Conservation (phyloP, 2,113 vertebrate species). For the Rhinolophus ferrumequinum region DNA sequence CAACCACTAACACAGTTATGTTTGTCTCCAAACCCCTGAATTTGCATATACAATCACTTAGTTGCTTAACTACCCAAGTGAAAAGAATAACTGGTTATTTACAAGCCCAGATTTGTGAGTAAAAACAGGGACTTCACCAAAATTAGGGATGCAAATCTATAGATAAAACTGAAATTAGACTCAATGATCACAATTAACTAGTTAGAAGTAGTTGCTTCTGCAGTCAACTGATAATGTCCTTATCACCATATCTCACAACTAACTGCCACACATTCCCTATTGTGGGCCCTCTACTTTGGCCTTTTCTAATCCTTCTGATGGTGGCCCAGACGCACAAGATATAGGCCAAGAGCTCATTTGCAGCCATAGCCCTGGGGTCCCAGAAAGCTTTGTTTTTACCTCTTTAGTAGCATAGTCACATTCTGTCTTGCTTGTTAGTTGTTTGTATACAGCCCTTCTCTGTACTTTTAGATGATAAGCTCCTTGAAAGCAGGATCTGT, state of each 20-base stretch:
- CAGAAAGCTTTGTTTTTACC: not conserved
- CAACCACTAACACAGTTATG: not conserved
- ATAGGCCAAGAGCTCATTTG: not conserved
- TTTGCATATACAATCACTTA: not conserved
- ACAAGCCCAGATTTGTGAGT: constrained; percentile 11
- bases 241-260: not conserved
- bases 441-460: not conserved
- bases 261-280: not conserved
- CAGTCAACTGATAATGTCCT: not conserved
- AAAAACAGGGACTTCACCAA: not conserved
- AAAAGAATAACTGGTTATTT: constrained; percentile 17
- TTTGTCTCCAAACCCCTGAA: constrained; percentile 54
- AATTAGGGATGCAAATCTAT: constrained; percentile 32
- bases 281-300: not conserved
- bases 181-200: not conserved
- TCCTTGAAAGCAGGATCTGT: not conserved
- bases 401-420: not conserved
- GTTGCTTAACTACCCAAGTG: constrained; percentile 14
- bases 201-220: constrained; percentile 36
- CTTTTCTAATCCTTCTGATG: not conserved
- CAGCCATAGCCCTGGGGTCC: not conserved
- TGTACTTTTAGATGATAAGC: not conserved
- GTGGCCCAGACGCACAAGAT: not conserved
- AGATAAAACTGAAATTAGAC: constrained; percentile 43
- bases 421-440: not conserved